Base-by-base conservation (phyloP, 2,888 invertebrate species). In the Pollenia labialis region DNA sequence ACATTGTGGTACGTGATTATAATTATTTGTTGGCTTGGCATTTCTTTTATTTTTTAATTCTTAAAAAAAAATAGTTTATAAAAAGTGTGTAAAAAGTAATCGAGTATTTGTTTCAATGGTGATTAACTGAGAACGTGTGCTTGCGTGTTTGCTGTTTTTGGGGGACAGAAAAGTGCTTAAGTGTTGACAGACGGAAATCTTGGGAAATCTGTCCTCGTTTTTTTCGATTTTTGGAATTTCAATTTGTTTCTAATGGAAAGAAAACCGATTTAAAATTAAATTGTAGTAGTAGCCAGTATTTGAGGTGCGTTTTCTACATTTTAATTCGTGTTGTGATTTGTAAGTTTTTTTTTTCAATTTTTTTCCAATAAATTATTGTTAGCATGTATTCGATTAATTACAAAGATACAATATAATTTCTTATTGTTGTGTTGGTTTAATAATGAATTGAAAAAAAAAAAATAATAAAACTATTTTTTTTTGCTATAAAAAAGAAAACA, bases 311-410 rank as follows among this genome's bases (percentile, higher is more conserved):
- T 81, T 14, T 44, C 32, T n/a, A 52, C 40, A 6, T 40, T 50
- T 80, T 62, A 16, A 23, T 58, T 58, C 58, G 56, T 69, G 48
- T 62, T 62, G 62, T 52, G 14, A 71, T 50, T 71, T 71, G n/a
- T 9, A 75, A 2, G 8, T 46, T 66, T 50, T 76, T 42, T 75
- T 52, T 62, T 52, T 18, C 23, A n/a, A 16, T n/a, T 52, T 16
- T 66, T 69, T 50, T 12, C 6, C 4, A 9, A 40, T 50, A 71
- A 82, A 71, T 76, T 75, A 80, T 80, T 83, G 80, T 87, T 84
- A 72, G 81, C 84, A 87, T 64, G 77, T 56, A 60, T 60, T 84
- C 69, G 77, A 87, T 87, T 87, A 87, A 81, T 87, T 84, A 84
- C 58, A 56, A 71, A 72, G 84, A 79, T 84, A 80, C 9, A n/a